Evolutionary conservation across 2,113 vertebrate genomes (phyloP).

Genomic region (Odontesthes bonariensis): DNA sequence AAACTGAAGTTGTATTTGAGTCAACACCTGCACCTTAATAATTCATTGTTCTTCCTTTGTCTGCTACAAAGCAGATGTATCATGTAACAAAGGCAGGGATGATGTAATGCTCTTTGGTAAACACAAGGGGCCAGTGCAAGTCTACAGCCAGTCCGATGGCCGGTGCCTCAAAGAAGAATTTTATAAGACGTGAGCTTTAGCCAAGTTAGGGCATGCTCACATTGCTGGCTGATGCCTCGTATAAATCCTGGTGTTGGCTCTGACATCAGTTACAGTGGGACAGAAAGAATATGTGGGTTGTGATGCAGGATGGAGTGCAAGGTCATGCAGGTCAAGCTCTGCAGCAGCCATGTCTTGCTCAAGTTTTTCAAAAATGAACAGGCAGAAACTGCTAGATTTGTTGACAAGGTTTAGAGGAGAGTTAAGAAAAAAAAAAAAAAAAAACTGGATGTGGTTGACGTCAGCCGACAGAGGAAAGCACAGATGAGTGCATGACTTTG

Average conservation of each 20-base stretch:
- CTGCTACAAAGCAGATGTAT: neutral
- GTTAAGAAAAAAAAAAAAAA: neutral
- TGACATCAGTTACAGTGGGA: conserved; percentile 31
- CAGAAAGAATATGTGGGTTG: conserved; percentile 11
- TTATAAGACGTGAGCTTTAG: neutral
- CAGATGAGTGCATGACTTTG: neutral
- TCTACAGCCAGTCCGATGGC: conserved; percentile 10
- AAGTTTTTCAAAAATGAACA: neutral
- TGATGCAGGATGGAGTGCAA: neutral
- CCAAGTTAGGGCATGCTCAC: conserved; percentile 72
- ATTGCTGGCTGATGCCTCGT: conserved; percentile 30
- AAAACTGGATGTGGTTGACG: neutral
- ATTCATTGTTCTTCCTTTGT: neutral
- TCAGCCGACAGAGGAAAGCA: neutral
- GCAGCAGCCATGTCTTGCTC: neutral
- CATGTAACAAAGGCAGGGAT: neutral
- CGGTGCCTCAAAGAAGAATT: neutral
- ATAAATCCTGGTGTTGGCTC: conserved; percentile 8
- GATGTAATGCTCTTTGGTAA: conserved; percentile 54
- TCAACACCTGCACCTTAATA: neutral
- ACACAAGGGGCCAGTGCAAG: conserved; percentile 72
- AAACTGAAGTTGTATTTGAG: neutral
- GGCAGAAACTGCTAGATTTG: neutral
- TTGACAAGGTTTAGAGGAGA: neutral
- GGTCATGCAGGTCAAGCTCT: conserved; percentile 13